Evolutionary conservation across 2,113 vertebrate genomes (phyloP).

Genomic region (Eulemur macaco): DNA sequence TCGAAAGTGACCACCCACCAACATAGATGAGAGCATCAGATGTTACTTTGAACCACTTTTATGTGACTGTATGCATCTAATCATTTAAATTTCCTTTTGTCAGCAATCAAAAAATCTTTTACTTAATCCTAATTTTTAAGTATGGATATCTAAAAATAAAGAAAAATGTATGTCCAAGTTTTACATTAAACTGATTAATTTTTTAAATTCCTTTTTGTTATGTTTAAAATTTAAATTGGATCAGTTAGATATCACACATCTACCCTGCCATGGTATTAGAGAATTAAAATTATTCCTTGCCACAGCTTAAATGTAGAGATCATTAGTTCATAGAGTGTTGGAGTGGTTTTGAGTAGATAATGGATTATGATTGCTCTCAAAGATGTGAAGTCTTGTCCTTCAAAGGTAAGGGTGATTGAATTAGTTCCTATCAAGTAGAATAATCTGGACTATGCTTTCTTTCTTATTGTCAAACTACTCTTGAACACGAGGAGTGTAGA

Average conservation of each 20-base stretch:
- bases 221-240: not conserved
- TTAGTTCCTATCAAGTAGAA: constrained; percentile 22
- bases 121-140: not conserved
- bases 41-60: not conserved
- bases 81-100: not conserved
- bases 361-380: not conserved
- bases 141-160: not conserved
- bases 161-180: not conserved
- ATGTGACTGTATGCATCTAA: not conserved
- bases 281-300: not conserved
- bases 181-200: not conserved
- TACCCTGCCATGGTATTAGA: not conserved
- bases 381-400: not conserved
- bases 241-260: not conserved
- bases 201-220: not conserved
- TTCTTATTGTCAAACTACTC: not conserved
- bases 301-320: not conserved
- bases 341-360: not conserved
- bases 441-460: not conserved
- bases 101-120: not conserved
- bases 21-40: not conserved
- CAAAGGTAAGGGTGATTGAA: constrained; percentile 10
- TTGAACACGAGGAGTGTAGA: not conserved
- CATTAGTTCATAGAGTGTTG: not conserved
- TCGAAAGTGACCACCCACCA: not conserved